A percentile compares a stretch with the other conserved stretches of the same genome.
Conservation (phyloP, 2,113 vertebrate species). For the Piliocolobus tephrosceles region DNA sequence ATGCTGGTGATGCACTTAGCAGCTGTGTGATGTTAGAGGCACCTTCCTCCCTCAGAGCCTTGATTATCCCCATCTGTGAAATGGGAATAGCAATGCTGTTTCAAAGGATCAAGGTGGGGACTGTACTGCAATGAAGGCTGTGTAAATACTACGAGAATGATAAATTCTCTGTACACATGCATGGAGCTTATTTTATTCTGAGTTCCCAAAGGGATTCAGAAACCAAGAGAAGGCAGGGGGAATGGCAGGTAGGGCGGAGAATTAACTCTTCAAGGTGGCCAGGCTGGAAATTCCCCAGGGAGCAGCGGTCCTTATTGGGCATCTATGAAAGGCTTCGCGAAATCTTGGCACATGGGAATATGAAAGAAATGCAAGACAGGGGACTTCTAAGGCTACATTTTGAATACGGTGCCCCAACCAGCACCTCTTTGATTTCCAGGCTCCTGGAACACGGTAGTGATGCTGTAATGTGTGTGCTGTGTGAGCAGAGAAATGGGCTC, state of each 20-base stretch:
- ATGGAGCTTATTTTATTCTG: not conserved
- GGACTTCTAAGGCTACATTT: fast-evolving
- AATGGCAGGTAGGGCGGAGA: not conserved
- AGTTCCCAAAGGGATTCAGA: not conserved
- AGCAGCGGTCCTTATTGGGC: not conserved
- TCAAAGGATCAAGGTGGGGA: not conserved
- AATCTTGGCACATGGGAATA: not conserved
- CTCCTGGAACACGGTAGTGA: no score
- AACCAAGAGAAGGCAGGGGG: not conserved
- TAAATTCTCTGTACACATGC: no score
- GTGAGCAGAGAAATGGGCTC: fast-evolving
- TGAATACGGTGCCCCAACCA: fast-evolving
- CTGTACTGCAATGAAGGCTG: not conserved
- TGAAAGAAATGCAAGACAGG: not conserved
- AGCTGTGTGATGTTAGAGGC: not conserved
- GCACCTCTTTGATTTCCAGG: not conserved
- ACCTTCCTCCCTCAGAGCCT: not conserved
- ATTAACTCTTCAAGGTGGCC: not conserved
- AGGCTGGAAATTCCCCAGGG: not conserved
- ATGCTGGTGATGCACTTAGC: fast-evolving
- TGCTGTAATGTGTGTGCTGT: not conserved
- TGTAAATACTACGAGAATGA: not conserved
- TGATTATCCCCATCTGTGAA: not conserved
- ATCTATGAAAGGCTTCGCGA: fast-evolving
- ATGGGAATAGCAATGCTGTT: not conserved